Evolutionary conservation across 2,797 vertebrate genomes (phyloP).

Genomic region (Orestias chungarensis): DNA sequence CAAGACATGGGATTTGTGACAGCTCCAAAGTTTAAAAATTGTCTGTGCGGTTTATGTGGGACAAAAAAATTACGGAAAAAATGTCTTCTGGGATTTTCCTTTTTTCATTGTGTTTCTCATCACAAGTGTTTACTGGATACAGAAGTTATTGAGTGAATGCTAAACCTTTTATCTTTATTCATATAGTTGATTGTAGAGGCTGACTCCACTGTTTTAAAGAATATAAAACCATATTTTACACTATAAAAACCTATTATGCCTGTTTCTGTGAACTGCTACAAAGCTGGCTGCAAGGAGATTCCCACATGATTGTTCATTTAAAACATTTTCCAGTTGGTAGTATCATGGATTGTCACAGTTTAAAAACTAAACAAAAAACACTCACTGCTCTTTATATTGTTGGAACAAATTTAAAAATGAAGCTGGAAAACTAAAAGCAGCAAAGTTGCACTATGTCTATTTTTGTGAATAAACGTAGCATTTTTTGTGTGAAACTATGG

Average conservation of each 20-base stretch:
- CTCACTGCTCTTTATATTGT: background rate
- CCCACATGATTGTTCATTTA: no score
- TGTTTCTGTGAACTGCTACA: background rate
- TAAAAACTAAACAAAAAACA: background rate
- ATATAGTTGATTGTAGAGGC: background rate
- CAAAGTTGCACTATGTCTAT: background rate
- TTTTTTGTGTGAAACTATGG: background rate
- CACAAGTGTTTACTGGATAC: background rate
- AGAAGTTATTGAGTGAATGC: background rate
- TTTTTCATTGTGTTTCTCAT: background rate
- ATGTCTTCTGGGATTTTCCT: background rate
- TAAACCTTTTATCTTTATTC: background rate
- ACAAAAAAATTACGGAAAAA: no score
- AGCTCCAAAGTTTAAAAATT: background rate
- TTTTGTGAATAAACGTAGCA: no score
- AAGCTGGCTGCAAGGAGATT: background rate
- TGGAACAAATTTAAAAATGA: background rate
- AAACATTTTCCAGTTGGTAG: no score
- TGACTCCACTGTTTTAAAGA: background rate
- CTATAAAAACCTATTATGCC: background rate
- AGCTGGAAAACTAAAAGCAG: background rate
- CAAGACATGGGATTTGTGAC: slow-evolving; percentile 4
- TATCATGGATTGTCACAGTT: background rate
- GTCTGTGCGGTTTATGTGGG: background rate
- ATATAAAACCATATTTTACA: background rate